Evolutionary conservation across 1,140 invertebrate genomes (phyloP), one percentile per base, ranked within the genome.

Genomic region (Leptopilina clavipes): DNA sequence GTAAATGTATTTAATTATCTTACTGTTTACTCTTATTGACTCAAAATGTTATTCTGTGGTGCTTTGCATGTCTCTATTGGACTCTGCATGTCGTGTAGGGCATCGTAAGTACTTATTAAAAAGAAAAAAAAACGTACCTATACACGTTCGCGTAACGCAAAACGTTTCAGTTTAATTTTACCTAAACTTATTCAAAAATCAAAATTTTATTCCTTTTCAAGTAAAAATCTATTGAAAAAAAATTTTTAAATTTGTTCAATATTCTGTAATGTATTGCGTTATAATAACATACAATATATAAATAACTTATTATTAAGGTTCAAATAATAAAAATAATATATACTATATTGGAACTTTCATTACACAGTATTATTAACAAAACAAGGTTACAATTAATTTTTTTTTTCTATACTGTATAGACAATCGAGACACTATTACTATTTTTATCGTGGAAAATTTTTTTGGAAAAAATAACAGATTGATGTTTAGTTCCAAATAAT

Each of bases 1-100:
- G 72, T 86, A 84, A 76, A 84, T 87, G 79, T 87, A 75, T 84
- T 85, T 86, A 86, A 70, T 84, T 59, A 74, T 25, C 70, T 84
- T 59, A 75, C 43, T 82, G 56, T 65, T 82, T 75, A 83, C 76
- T 83, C 74, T 86, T 86, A 88, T 88, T 88, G 82, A 88, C 79
- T 83, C 83, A 88, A 86, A 85, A 87, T 88, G 82, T 89, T 88
- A 87, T 88, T 89, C 82, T 88, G 85, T 89, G 87, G 86, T 89
- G 88, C 87, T 89, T 89, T 89, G 88, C 87, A 89, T 89, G 88
- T 89, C 87, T 89, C 86, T 88, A 89, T 89, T 89, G 88, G 88
- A 89, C 82, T 89, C 88, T 89, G 88, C 87, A 89, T 89, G 87
- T 88, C 87, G 81, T 89, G 82, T 89, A 89, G 88, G 87, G 86